These are phyloP conservation scores for Nematostella vectensis DNA, from an alignment of 92 coral and sea anemone species.

Conservation along the genomic window DNA sequence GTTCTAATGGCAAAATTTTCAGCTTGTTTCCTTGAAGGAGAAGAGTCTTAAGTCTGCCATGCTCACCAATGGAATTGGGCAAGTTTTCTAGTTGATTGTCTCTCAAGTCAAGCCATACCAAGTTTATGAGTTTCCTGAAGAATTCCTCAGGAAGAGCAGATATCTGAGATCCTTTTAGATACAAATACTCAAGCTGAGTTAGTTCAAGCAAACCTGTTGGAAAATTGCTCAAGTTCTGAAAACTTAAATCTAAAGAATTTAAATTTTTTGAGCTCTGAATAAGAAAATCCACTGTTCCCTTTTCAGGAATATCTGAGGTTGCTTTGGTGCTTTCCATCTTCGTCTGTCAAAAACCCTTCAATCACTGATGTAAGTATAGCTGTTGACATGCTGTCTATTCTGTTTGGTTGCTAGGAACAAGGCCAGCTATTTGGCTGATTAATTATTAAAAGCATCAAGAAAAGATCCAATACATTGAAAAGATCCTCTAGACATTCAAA, in stretches of 20 bases:
- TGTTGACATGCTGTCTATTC: too few relatives aligned
- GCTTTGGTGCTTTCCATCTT: neutral
- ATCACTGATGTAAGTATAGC: too few relatives aligned
- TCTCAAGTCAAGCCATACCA: constrained; percentile 66
- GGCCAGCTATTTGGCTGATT: too few relatives aligned
- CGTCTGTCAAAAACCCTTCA: too few relatives aligned
- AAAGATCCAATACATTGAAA: too few relatives aligned
- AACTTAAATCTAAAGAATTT: constrained; percentile 34
- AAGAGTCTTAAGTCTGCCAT: constrained; percentile 32
- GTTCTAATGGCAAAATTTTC: constrained; percentile 38
- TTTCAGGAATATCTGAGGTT: neutral
- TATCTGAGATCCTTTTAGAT: constrained; percentile 44
- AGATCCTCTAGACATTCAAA: too few relatives aligned
- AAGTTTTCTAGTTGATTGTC: constrained; percentile 38
- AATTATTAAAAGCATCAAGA: too few relatives aligned
- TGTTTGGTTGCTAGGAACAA: too few relatives aligned
- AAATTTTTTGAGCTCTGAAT: constrained; percentile 10
- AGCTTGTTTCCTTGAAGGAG: constrained; percentile 54
- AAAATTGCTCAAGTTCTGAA: constrained; percentile 16
- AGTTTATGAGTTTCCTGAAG: constrained; percentile 26
- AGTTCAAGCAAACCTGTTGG: constrained; percentile 39
- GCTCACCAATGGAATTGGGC: constrained; percentile 37
- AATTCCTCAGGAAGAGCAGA: constrained; percentile 40
- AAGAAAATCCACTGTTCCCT: constrained; percentile 6
- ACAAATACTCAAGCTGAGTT: constrained; percentile 33